phyloP scores from a whole-genome alignment of 2,113 vertebrate species.

The Protomyctophum bolini region DNA sequence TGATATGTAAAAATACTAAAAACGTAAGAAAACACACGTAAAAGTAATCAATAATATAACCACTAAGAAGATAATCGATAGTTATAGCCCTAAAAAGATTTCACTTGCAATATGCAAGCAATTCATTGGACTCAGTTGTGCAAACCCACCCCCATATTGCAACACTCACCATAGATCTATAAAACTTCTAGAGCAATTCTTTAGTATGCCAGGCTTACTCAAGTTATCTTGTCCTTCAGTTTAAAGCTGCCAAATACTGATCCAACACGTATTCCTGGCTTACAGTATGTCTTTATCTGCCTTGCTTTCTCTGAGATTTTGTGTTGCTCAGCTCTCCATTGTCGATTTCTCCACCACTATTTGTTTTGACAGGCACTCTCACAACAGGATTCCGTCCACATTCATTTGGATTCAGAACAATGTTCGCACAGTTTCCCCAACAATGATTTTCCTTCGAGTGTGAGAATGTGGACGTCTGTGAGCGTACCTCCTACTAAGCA shows the following conservation, averaged over 20 bases:
- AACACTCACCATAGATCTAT: too few species aligned
- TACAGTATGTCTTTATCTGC: neutral
- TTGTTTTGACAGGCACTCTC: slow-evolving; percentile 12
- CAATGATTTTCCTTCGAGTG: slow-evolving; percentile 61
- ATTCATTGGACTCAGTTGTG: neutral
- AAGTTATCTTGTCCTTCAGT: neutral
- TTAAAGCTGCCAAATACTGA: neutral
- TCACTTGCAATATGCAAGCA: neutral
- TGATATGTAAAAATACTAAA: too few species aligned
- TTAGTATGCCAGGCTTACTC: neutral
- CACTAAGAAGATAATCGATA: too few species aligned
- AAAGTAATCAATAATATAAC: too few species aligned
- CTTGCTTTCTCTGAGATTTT: neutral
- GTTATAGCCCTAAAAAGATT: neutral
- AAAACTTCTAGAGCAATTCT: too few species aligned
- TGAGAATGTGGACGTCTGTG: slow-evolving; percentile 55
- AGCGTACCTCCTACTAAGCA: slow-evolving; percentile 42
- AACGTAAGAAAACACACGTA: too few species aligned
- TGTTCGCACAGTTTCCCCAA: slow-evolving; percentile 48
- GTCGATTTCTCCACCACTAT: slow-evolving; percentile 16
- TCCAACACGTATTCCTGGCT: neutral
- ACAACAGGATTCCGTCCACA: slow-evolving; percentile 45
- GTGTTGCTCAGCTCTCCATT: slow-evolving; percentile 16
- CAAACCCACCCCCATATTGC: too few species aligned
- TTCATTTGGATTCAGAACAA: slow-evolving; percentile 66